Base-by-base conservation (phyloP, 2,888 invertebrate species). In the Drosophila testacea region DNA sequence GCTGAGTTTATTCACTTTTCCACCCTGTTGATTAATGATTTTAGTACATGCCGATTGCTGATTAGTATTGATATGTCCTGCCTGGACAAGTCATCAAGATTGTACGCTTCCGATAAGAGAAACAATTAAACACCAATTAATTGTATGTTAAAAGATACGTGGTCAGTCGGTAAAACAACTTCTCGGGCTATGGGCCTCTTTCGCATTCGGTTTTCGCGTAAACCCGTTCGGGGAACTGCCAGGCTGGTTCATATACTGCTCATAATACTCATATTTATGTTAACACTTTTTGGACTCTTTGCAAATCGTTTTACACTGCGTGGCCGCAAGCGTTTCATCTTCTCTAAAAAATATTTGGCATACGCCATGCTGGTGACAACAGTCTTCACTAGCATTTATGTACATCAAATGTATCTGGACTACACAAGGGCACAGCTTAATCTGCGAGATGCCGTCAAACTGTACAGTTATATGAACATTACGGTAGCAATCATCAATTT, bases 381-480 rank as follows among this genome's bases (percentile, higher is more conserved):
- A 4, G 16, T 59, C 0, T 92, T 89, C 57, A 68, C 78, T 6
- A 52, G 64, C 4, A 52, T 89, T 2, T 92, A 92, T 55, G 55
- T 75, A 0, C 59, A 72, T 0, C 78, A 83, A 34, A 78, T 92
- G 4, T 69, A 79, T 36, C 28, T 72, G 30, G 92, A 92, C 9
- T 80, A 82, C 16, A 62, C 54, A 6, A 67, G 59, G 1, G 59
- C 79, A 0, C 63, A 81, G 16, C 69, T 92, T 0, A 80, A 90
- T 63, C 63, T 91, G 6, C 80, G 78, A 1, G 88, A 92, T 63
- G 88, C 89, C 7, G 78, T 79, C 4, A 88, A 88, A 39, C 44
- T 92, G 0, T 90, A 89, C 36, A 82, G 83, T 28, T 90, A 91
- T 51, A 84, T 92, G 85, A 90, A 91, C 61, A 82, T 91, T 4